Evolutionary conservation across 2,113 vertebrate genomes (phyloP), one percentile per base, ranked within the genome.

Genomic region (Cichladusa arquata): DNA sequence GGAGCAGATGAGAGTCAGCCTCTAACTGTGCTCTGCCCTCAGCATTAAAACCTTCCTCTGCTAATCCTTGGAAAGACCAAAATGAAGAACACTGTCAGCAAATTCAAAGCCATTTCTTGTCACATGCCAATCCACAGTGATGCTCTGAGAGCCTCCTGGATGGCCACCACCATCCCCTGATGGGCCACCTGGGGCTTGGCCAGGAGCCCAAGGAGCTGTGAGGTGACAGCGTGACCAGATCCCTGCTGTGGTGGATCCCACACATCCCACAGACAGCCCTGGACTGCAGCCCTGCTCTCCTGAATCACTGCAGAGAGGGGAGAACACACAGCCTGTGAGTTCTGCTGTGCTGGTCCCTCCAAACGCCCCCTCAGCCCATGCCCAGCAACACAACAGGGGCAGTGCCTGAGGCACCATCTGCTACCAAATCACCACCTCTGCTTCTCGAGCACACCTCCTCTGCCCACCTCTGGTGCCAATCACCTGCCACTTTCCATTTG

Each of bases 211-310:
- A 13, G 72, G 58, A 34, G 3, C 0, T 7, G 3, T 0, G 8
- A 26, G 44, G 36, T 20, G 36, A 29, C 0, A 17, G 44, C 1
- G 0, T 1, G 33, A 11, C 6, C 80, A 62, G 42, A 22, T 4
- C 78, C 26, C 33, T 62, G 57, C 64, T 0, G 4, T 0, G 36
- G 14, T 22, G 3, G 0, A 12, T 17, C 36, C 0, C 0, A 14
- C 6, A 1, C 6, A 3, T 2, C n/a, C 9, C 3, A 45, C 58
- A 33, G 44, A 40, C 5, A 31, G 40, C 31, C 2, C 38, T 3
- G 1, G 16, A 0, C 34, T 22, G 74, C 85, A 57, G 73, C 67
- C 67, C 77, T 33, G 56, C 72, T 22, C 26, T 28, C 69, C 80
- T 6, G 56, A 62, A 12, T 25, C 6, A 26, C 83, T 54, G 47